phyloP scores from a whole-genome alignment of 2,113 vertebrate species.

The Tretioscincus oriximinensis region DNA sequence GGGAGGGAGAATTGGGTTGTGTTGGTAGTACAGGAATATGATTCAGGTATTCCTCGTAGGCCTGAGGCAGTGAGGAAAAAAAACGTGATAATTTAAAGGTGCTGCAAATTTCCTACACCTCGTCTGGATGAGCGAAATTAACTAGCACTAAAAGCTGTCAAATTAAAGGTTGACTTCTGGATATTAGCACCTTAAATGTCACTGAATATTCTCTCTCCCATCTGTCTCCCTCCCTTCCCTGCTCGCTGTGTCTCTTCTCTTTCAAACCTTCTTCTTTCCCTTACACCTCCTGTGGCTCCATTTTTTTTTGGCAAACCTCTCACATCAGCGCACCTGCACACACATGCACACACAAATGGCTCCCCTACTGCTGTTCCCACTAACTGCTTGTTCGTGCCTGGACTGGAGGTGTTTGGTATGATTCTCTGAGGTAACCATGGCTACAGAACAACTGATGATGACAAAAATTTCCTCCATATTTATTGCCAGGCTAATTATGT shows the following conservation, averaged over 20 bases:
- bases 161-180: slow-evolving; percentile 86
- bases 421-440: slow-evolving; percentile 84
- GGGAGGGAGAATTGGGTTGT: neutral
- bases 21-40: slow-evolving; percentile 53
- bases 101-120: slow-evolving; percentile 77
- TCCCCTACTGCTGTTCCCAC: slow-evolving; percentile 71
- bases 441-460: slow-evolving; percentile 81
- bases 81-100: slow-evolving; percentile 81
- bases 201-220: slow-evolving; percentile 69
- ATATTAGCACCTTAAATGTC: slow-evolving; percentile 85
- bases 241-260: neutral
- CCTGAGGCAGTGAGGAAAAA: slow-evolving; percentile 71
- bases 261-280: neutral
- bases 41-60: slow-evolving; percentile 74
- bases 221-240: slow-evolving; percentile 31
- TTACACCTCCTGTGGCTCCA: neutral
- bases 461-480: slow-evolving; percentile 75
- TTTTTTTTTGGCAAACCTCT: slow-evolving; percentile 57
- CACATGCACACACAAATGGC: slow-evolving; percentile 63
- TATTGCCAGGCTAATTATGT: slow-evolving; percentile 83
- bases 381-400: slow-evolving; percentile 80
- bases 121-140: slow-evolving; percentile 79
- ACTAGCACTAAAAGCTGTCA: slow-evolving; percentile 84
- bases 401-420: slow-evolving; percentile 72
- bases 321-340: slow-evolving; percentile 75